Base-by-base conservation (phyloP, 2,113 vertebrate genomes). In the Castor canadensis region DNA sequence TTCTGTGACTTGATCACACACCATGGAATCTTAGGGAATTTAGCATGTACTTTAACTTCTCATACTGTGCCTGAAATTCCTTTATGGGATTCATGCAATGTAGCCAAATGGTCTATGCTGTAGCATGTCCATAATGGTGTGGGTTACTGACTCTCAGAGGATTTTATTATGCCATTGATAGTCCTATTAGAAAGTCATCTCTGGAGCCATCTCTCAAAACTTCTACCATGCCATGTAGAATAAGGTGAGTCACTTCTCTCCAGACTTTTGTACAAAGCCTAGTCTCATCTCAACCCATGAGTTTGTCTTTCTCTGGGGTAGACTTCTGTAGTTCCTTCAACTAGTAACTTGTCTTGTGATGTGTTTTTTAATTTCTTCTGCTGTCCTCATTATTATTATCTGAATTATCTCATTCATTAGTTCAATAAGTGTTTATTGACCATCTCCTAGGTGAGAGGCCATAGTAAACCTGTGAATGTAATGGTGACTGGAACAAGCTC, bases 81-180 rank as follows among this genome's bases (percentile, higher is more conserved):
- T 64, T 35, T 6, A 69, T 32, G 35, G 22, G 2, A 9, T 72
- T 79, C 19, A 19, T 66, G 30, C 17, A 45, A 15, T 2, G 10
- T 32, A 69, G 15, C n/a, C 47, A 60, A 58, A 40, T 24, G 60
- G 20, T 1, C 15, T 69, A 24, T 75, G 6, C 40, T 35, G 5
- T 15, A 32, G 8, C 26, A 13, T 9, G 0, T 7, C 4, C 5
- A 24, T 7, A 12, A 4, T 38, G n/a, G 3, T 40, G 54, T 15
- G 30, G 49, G 28, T 58, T 89, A 54, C 40, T 83, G 89, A 35
- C 12, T 87, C 22, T 92, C 28, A 32, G 24, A 22, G 7, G 28
- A 52, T 54, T 19, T 49, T 84, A 58, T 17, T 24, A 15, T 19
- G 64, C 17, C 32, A 10, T 15, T 58, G 13, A 43, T 89, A 35